A percentile compares a stretch with the other conserved stretches of the same genome.
Conservation (phyloP, 2,888 invertebrate genomes). For the Hydriomena furcata region DNA sequence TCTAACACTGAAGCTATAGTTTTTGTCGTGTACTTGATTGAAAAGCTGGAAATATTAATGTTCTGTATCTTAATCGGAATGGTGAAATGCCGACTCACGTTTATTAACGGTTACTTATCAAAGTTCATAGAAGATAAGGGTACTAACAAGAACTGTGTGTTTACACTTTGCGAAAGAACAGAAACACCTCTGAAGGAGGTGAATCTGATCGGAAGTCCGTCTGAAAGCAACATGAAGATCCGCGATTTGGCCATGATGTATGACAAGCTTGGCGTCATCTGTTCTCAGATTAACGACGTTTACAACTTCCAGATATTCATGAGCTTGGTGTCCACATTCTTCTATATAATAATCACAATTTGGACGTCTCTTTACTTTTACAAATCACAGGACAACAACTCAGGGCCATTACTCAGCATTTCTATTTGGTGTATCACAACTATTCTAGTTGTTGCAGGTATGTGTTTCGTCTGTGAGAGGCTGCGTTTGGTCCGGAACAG, state of each 20-base stretch:
- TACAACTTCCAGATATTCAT: constrained; percentile 65
- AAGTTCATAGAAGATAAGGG: constrained; percentile 48
- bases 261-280: constrained; percentile 52
- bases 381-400: constrained; percentile 37
- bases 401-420: constrained; percentile 44
- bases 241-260: constrained; percentile 54
- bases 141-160: constrained; percentile 37
- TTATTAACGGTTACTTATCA: constrained; percentile 51
- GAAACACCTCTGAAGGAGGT: constrained; percentile 29
- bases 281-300: constrained; percentile 50
- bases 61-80: constrained; percentile 53
- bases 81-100: constrained; percentile 45
- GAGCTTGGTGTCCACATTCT: constrained; percentile 57
- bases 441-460: constrained; percentile 45
- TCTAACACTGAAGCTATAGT: constrained; percentile 27
- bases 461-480: constrained; percentile 56
- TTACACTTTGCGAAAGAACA: constrained; percentile 41
- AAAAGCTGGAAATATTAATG: constrained; percentile 51
- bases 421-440: constrained; percentile 51
- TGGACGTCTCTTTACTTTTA: constrained; percentile 56
- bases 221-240: constrained; percentile 48
- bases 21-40: constrained; percentile 44
- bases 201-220: constrained; percentile 44
- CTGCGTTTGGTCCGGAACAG: constrained; percentile 48
- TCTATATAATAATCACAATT: constrained; percentile 55